phyloP scores from a whole-genome alignment of 2,113 vertebrate species.

The Gymnogyps californianus region DNA sequence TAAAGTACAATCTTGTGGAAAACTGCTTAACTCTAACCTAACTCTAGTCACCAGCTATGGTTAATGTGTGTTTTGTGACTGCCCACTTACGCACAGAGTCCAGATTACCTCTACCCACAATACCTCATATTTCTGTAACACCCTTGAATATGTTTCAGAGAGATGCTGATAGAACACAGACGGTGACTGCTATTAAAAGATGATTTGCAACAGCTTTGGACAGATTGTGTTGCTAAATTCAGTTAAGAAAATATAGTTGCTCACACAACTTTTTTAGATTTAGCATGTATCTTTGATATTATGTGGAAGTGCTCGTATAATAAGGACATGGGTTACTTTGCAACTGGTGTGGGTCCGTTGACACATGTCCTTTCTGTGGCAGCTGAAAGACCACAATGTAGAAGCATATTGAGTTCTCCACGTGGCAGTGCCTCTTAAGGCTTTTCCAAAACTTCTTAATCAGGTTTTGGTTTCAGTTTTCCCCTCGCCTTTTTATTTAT shows the following conservation, averaged over 20 bases:
- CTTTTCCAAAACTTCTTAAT: not conserved
- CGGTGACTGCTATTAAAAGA: not conserved
- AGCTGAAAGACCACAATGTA: not conserved
- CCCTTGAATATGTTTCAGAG: not conserved
- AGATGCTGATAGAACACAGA: not conserved
- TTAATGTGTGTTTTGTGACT: not conserved
- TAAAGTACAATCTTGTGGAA: not conserved
- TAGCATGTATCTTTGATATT: not conserved
- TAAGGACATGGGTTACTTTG: not conserved
- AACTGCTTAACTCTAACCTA: not conserved
- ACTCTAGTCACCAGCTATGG: not conserved
- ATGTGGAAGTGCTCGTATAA: not conserved
- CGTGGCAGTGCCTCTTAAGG: not conserved
- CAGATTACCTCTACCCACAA: not conserved
- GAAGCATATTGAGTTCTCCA: not conserved
- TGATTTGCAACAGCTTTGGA: not conserved
- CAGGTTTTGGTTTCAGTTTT: not conserved
- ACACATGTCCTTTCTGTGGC: not conserved
- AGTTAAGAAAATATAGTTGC: not conserved
- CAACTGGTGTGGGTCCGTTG: not conserved
- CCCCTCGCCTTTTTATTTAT: not conserved
- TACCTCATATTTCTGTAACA: constrained; percentile 10
- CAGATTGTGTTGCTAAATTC: not conserved
- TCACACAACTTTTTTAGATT: not conserved
- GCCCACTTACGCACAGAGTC: not conserved